These are phyloP conservation scores for Tragelaphus strepsiceros DNA, from an alignment of 2,113 vertebrate species.

Conservation along the genomic window DNA sequence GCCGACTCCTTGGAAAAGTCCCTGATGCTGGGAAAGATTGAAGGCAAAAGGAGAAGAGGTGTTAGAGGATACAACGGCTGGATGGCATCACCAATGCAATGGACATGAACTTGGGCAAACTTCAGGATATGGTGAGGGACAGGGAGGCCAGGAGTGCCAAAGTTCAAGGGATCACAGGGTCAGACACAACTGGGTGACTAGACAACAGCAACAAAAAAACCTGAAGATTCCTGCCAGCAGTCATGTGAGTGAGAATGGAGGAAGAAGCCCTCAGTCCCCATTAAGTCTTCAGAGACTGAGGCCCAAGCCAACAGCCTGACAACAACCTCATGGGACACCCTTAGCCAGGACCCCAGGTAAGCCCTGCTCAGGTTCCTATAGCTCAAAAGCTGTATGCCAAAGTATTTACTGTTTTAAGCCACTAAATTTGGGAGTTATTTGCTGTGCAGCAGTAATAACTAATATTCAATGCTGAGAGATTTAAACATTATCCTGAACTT, in stretches of 20 bases:
- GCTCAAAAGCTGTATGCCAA: neutral
- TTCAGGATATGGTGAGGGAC: neutral
- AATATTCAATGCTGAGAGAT: neutral
- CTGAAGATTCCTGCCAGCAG: neutral
- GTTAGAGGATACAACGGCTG: neutral
- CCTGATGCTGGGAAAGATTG: neutral
- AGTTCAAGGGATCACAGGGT: neutral
- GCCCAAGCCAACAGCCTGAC: neutral
- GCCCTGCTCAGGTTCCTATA: neutral
- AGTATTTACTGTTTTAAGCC: neutral
- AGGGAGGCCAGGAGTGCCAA: neutral
- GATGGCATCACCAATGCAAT: neutral
- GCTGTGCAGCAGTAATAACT: neutral
- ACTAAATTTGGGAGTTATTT: neutral
- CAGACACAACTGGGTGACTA: neutral
- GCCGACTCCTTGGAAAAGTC: neutral
- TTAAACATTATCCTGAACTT: constrained; percentile 29
- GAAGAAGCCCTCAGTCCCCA: neutral
- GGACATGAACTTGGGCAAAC: neutral
- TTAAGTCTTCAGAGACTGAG: neutral
- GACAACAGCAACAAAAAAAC: neutral
- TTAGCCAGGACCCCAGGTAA: neutral
- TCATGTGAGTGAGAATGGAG: neutral
- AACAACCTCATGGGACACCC: neutral
- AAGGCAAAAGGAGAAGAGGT: neutral